Conservation (phyloP, 2,797 vertebrate species). For the Chiroxiphia lanceolata region DNA sequence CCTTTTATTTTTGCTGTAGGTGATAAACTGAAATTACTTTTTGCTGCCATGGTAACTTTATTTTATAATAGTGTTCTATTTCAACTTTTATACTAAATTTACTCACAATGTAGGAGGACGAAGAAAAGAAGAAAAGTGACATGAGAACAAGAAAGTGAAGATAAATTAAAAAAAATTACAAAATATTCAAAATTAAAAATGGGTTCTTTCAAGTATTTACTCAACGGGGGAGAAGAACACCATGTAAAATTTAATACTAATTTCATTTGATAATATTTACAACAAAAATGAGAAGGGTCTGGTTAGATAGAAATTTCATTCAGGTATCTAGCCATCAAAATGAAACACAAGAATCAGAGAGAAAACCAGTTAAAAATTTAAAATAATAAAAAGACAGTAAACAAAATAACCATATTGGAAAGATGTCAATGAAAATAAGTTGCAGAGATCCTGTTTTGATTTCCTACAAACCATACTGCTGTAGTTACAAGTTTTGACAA, state of each 20-base stretch:
- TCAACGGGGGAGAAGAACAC: fast-evolving
- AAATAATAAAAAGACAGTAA: not conserved
- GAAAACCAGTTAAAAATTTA: not conserved
- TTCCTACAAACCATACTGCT: not conserved
- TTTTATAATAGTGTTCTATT: not conserved
- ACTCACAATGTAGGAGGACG: not conserved
- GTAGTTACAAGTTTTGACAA: not conserved
- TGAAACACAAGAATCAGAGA: not conserved
- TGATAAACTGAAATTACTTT: slow-evolving; percentile 14
- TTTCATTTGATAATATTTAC: not conserved
- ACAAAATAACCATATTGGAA: not conserved
- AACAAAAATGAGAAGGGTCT: not conserved
- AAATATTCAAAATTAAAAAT: not conserved
- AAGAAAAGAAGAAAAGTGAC: not conserved
- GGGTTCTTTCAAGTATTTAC: not conserved
- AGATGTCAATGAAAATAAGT: not conserved
- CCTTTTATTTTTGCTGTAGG: slow-evolving; percentile 11
- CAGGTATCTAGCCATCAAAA: not conserved
- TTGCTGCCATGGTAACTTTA: slow-evolving; percentile 12
- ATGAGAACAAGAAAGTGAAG: not conserved
- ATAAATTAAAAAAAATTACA: not conserved
- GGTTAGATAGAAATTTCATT: not conserved
- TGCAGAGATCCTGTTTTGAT: not conserved
- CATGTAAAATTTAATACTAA: not conserved
- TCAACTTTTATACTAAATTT: slow-evolving; percentile 1